Percentiles rank a stretch among this genome's conserved stretches.
phyloP scores from a whole-genome alignment of 92 coral and sea anemone species.

The Zoanthus sociatus region DNA sequence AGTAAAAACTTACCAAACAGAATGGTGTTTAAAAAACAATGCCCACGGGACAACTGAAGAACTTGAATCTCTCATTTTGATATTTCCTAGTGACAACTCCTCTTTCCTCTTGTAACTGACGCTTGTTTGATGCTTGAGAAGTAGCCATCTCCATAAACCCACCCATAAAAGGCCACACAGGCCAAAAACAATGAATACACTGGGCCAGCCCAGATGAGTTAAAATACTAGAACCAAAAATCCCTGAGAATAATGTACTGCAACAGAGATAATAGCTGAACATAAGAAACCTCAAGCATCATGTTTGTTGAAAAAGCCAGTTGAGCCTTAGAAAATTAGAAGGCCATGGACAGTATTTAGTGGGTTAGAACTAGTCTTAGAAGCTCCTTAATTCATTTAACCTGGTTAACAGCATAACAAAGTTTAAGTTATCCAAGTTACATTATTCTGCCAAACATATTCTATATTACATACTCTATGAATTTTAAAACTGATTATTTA shows the following conservation, averaged over 20 bases:
- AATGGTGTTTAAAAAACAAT: slow-evolving; percentile 77
- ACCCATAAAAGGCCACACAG: slow-evolving; percentile 84
- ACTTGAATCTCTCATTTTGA: slow-evolving; percentile 66
- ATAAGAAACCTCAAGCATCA: too few relatives aligned
- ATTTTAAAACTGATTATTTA: too few relatives aligned
- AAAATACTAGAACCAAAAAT: slow-evolving; percentile 92
- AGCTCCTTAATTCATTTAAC: too few relatives aligned
- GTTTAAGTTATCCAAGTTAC: too few relatives aligned
- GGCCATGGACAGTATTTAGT: too few relatives aligned
- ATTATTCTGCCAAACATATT: too few relatives aligned
- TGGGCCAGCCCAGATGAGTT: slow-evolving; percentile 84
- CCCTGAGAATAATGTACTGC: slow-evolving; percentile 83
- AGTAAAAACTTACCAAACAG: slow-evolving; percentile 81
- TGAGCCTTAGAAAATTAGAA: too few relatives aligned
- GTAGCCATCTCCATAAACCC: slow-evolving; percentile 71
- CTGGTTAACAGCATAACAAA: too few relatives aligned
- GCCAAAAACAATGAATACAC: slow-evolving; percentile 86
- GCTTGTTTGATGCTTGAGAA: slow-evolving; percentile 48
- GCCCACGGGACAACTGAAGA: slow-evolving; percentile 78
- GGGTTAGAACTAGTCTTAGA: too few relatives aligned
- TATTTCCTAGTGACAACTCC: slow-evolving; percentile 66
- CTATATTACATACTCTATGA: too few relatives aligned
- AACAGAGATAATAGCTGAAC: background rate
- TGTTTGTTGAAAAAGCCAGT: too few relatives aligned
- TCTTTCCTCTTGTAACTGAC: slow-evolving; percentile 31